Conservation (phyloP, 2,113 vertebrate genomes). For the Manacus vitellinus region DNA sequence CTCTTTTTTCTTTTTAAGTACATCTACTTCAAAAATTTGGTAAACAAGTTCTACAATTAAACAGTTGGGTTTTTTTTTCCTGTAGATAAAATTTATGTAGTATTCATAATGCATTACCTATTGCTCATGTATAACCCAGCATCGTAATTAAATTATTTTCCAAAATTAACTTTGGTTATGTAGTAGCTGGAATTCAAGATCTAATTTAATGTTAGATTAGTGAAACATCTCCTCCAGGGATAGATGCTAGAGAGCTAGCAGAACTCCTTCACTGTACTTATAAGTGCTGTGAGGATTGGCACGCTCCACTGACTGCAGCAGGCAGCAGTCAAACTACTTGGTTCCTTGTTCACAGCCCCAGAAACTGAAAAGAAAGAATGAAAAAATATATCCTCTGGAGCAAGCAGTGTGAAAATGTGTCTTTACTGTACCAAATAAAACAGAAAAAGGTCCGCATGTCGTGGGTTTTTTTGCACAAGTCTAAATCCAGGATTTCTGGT, state of each 20-base stretch:
- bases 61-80: not conserved
- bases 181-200: conserved; percentile 58
- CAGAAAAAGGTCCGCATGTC: fast-evolving
- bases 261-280: not conserved
- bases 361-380: not conserved
- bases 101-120: conserved; percentile 49
- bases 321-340: not conserved
- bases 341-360: not conserved
- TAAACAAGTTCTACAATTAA: conserved; percentile 39
- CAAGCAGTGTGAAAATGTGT: not conserved
- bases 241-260: not conserved
- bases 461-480: not conserved
- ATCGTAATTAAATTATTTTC: conserved; percentile 71
- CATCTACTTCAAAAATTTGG: not conserved
- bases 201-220: conserved; percentile 62
- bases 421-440: not conserved
- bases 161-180: conserved; percentile 59
- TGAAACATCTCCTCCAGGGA: conserved; percentile 43
- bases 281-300: not conserved
- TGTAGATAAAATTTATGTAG: conserved; percentile 17
- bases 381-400: not conserved
- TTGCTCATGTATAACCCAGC: conserved; percentile 1
- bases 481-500: not conserved
- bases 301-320: not conserved
- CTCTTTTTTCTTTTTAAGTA: not conserved